These are phyloP conservation scores for Toxostoma redivivum DNA, from an alignment of 2,113 vertebrate genomes.

Conservation along the genomic window DNA sequence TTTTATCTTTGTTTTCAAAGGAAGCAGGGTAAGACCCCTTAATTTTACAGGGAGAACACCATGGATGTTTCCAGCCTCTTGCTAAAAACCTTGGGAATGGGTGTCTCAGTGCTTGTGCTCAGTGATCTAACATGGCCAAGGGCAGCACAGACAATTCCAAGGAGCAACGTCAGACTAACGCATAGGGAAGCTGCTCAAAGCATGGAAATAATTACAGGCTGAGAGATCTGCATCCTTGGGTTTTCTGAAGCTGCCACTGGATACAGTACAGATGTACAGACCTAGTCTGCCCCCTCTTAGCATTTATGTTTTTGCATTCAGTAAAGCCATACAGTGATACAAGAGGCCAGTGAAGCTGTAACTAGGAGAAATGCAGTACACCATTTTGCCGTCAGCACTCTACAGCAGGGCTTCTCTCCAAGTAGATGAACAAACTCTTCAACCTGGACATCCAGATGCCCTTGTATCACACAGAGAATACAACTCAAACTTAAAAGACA, in stretches of 20 bases:
- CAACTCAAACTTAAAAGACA: neutral
- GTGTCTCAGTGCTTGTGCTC: neutral
- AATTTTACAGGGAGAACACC: neutral
- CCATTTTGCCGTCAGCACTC: neutral
- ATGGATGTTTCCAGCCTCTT: neutral
- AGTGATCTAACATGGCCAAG: rapidly evolving
- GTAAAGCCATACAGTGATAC: neutral
- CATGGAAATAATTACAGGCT: neutral
- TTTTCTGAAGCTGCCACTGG: neutral
- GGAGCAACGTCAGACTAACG: neutral
- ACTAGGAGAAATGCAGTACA: neutral
- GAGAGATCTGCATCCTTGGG: neutral
- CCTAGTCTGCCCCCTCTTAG: neutral
- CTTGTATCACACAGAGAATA: neutral
- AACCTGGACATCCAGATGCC: neutral
- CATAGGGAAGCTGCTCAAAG: neutral
- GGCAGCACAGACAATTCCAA: neutral
- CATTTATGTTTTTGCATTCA: neutral
- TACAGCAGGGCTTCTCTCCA: neutral
- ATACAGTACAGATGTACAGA: neutral
- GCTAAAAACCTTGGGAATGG: neutral
- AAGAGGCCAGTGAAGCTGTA: neutral
- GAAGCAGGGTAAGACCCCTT: neutral
- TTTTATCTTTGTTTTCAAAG: neutral
- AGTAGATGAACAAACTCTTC: neutral